A percentile compares a stretch with the other conserved stretches of the same genome.
Evolutionary conservation across 2,888 invertebrate genomes (phyloP).

Genomic region (Lasioglossum figueresi): DNA sequence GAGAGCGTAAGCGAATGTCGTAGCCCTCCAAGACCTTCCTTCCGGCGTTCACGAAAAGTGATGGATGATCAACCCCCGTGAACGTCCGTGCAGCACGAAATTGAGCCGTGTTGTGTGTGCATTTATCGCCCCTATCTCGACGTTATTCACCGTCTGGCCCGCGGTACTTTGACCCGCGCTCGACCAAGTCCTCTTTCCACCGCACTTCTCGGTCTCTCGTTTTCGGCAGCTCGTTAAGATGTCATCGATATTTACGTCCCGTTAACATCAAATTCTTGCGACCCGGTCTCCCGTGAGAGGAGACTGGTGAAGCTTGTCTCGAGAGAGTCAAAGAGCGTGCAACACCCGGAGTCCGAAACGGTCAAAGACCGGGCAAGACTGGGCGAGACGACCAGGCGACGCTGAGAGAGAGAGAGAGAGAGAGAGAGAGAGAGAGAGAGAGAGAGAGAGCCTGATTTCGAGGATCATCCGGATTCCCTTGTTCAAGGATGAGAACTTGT

Average conservation of each 20-base stretch:
- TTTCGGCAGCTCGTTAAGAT: slow-evolving; percentile 23
- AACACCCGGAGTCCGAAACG: slow-evolving; percentile 22
- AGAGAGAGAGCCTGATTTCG: slow-evolving; percentile 35
- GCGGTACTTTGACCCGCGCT: slow-evolving; percentile 26
- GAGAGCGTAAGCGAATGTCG: background rate
- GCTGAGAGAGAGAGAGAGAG: background rate
- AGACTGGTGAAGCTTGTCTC: slow-evolving; percentile 16
- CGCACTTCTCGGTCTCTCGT: background rate
- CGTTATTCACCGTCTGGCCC: slow-evolving; percentile 48
- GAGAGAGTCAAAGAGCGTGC: slow-evolving; percentile 26
- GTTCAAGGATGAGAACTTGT: slow-evolving; percentile 53
- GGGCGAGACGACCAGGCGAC: background rate
- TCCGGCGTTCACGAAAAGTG: slow-evolving; percentile 44
- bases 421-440: too few relatives aligned
- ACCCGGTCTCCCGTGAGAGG: background rate
- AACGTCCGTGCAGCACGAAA: slow-evolving; percentile 39
- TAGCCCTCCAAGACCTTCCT: slow-evolving; percentile 7
- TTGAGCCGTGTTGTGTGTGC: slow-evolving; percentile 58
- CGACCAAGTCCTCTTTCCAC: background rate
- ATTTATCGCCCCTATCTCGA: slow-evolving; percentile 58
- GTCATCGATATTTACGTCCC: slow-evolving; percentile 23
- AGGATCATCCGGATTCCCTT: slow-evolving; percentile 57
- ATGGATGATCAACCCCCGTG: slow-evolving; percentile 54
- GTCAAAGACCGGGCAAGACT: slow-evolving; percentile 26
- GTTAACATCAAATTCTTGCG: slow-evolving; percentile 22